These are phyloP conservation scores for Dendrolimus houi DNA, from an alignment of 2,888 invertebrate species.

Conservation along the genomic window DNA sequence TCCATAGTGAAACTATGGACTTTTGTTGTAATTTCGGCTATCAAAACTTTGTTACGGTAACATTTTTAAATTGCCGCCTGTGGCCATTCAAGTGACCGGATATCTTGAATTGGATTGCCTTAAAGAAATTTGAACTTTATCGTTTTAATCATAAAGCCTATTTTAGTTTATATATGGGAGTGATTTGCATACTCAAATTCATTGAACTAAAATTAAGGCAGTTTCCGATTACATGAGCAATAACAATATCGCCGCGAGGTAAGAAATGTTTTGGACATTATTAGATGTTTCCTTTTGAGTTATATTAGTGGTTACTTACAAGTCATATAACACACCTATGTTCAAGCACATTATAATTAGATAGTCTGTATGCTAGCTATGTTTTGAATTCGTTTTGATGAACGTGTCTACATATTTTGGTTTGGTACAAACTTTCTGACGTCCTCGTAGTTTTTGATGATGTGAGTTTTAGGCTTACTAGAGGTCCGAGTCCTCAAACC, in stretches of 20 bases:
- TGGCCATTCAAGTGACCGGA: conserved; percentile 62
- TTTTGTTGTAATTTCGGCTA: conserved; percentile 61
- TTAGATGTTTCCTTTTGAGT: conserved; percentile 48
- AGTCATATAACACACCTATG: too few species aligned
- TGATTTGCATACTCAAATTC: conserved; percentile 66
- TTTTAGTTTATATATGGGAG: conserved; percentile 10
- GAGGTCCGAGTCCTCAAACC: too few species aligned
- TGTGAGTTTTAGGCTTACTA: too few species aligned
- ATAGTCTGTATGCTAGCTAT: too few species aligned
- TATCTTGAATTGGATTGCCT: conserved; percentile 36
- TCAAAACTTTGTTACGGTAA: conserved; percentile 53
- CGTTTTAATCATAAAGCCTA: conserved; percentile 13
- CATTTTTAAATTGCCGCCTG: conserved; percentile 66
- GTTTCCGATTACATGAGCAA: conserved; percentile 64
- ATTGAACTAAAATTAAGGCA: conserved; percentile 67
- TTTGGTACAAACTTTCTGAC: too few species aligned
- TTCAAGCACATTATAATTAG: too few species aligned
- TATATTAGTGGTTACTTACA: conserved; percentile 25
- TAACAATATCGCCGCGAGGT: conserved; percentile 54
- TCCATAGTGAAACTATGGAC: conserved; percentile 44
- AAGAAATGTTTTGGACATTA: conserved; percentile 42
- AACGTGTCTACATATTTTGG: too few species aligned
- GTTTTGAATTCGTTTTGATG: too few species aligned
- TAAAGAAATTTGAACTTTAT: conserved; percentile 14
- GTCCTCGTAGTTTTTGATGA: too few species aligned